Evolutionary conservation across 2,113 vertebrate genomes (phyloP).

Genomic region (Lagopus muta): DNA sequence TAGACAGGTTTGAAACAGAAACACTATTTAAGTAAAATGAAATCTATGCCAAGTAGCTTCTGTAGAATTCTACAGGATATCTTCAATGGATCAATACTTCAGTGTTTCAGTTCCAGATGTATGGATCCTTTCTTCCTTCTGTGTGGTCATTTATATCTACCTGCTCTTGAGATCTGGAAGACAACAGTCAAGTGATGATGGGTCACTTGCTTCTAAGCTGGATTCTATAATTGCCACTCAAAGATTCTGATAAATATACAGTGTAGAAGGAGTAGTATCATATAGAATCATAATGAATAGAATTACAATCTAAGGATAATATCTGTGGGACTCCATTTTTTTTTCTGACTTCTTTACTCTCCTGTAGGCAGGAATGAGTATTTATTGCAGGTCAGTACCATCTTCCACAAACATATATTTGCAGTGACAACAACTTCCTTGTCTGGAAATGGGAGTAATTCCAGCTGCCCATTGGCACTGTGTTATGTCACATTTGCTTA

Average conservation of each 20-base stretch:
- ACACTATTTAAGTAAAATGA: background rate
- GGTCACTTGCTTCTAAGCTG: background rate
- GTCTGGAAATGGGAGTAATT: conserved; percentile 41
- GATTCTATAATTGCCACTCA: background rate
- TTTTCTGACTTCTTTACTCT: background rate
- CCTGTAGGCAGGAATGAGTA: background rate
- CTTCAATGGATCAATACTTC: background rate
- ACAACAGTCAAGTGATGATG: background rate
- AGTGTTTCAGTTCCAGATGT: background rate
- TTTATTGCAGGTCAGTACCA: background rate
- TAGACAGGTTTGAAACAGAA: background rate
- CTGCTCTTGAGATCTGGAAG: background rate
- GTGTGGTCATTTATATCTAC: background rate
- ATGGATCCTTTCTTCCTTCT: background rate
- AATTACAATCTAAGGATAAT: background rate
- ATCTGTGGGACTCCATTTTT: background rate
- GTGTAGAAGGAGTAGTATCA: background rate
- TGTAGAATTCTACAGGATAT: background rate
- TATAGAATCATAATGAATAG: background rate
- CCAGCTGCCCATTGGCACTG: conserved; percentile 3
- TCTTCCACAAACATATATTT: background rate
- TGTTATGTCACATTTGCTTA: background rate
- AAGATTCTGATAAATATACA: background rate
- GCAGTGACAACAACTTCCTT: conserved; percentile 52
- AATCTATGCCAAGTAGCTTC: background rate